Percentiles rank a stretch among this genome's conserved stretches.
phyloP scores from a whole-genome alignment of 2,888 invertebrate genomes.

The Rugalucina vietnamica region DNA sequence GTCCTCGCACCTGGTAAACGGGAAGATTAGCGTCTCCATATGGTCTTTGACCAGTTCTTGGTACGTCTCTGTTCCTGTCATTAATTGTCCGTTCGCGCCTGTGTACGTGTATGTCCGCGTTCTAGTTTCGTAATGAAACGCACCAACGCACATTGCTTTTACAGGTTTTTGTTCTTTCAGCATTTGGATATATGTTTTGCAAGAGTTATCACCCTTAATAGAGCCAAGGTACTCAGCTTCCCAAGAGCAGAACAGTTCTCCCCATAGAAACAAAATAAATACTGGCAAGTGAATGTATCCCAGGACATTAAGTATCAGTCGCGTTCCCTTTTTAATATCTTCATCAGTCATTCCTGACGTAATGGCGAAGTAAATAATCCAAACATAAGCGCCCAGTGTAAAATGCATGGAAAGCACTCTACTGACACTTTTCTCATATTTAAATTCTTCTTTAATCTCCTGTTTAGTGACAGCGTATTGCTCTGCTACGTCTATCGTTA shows the following conservation, averaged over 20 bases:
- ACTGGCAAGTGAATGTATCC: not conserved
- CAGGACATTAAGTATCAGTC: not conserved
- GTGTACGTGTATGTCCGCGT: not conserved
- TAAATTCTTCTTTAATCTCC: not conserved
- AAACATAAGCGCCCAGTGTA: not conserved
- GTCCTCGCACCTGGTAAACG: not conserved
- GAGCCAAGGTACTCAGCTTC: not conserved
- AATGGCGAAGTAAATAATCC: not conserved
- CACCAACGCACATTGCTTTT: not conserved
- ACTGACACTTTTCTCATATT: conserved; percentile 8
- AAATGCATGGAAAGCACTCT: not conserved
- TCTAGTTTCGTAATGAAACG: not conserved
- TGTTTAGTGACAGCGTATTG: not conserved
- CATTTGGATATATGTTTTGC: not conserved
- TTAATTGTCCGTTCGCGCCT: not conserved
- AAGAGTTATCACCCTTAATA: not conserved
- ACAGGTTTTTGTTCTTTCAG: not conserved
- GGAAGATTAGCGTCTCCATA: not conserved
- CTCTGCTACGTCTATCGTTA: not conserved
- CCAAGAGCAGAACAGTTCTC: not conserved
- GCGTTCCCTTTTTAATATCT: not conserved
- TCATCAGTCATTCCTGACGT: not conserved
- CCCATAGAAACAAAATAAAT: not conserved
- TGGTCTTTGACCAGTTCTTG: not conserved
- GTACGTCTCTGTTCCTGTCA: not conserved